These are phyloP conservation scores for Sisor rabdophorus DNA, from an alignment of 2,113 vertebrate species.

Conservation along the genomic window DNA sequence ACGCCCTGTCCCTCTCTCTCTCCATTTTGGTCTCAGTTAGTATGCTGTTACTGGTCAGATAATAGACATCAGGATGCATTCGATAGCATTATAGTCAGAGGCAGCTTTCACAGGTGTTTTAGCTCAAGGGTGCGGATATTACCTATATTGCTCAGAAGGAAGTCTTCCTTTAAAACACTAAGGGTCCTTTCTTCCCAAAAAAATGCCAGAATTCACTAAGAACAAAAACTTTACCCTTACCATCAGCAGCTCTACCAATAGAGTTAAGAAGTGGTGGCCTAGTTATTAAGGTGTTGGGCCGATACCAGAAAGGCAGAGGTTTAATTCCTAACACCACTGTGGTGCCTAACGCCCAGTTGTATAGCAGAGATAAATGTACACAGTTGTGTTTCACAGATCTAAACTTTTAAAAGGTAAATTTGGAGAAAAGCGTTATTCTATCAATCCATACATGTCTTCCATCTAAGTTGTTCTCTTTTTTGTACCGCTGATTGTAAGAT, in stretches of 20 bases:
- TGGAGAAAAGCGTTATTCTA: neutral
- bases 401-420: neutral
- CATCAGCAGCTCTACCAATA: neutral
- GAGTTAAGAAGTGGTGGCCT: no score
- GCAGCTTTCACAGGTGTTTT: neutral
- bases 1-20: neutral
- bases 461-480: neutral
- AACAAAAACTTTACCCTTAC: neutral
- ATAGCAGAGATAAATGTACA: no score
- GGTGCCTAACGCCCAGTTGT: no score
- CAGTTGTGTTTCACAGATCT: no score
- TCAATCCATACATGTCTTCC: neutral
- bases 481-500: no score
- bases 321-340: no score
- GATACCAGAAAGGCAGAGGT: no score
- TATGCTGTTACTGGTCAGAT: neutral
- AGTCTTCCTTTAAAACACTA: neutral
- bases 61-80: neutral
- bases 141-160: no score
- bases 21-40: constrained; percentile 9
- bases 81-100: constrained; percentile 1
- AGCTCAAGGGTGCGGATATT: neutral
- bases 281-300: no score
- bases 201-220: no score
- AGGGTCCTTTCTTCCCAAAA: neutral